These are phyloP conservation scores for Leptura quadrifasciata DNA, from an alignment of 2,888 invertebrate genomes.

Conservation along the genomic window DNA sequence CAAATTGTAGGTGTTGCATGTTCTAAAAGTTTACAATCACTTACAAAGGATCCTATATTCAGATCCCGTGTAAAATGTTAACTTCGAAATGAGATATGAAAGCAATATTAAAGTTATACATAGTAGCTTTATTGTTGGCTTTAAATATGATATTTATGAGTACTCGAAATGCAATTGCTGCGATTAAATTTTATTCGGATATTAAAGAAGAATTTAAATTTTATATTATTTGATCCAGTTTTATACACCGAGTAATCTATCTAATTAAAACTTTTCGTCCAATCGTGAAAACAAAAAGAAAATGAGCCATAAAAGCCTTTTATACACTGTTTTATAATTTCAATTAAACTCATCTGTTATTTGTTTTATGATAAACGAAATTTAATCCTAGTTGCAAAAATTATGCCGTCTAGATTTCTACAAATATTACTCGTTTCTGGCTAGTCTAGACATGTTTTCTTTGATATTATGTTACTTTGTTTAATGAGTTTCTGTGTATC, in stretches of 20 bases:
- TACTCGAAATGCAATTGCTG: slow-evolving; percentile 2
- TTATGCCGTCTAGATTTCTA: not conserved
- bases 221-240: not conserved
- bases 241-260: not conserved
- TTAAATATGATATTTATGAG: slow-evolving; percentile 14
- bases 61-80: not conserved
- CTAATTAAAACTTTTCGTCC: not conserved
- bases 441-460: not conserved
- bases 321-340: not conserved
- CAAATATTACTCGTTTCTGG: not conserved
- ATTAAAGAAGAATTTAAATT: slow-evolving; percentile 11
- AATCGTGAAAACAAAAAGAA: not conserved
- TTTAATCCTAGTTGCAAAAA: not conserved
- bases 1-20: not conserved
- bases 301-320: not conserved
- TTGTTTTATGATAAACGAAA: not conserved
- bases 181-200: not conserved
- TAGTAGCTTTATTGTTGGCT: slow-evolving; percentile 8
- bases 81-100: not conserved
- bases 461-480: not conserved
- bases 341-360: slow-evolving; percentile 2
- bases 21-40: not conserved
- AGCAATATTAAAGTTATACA: slow-evolving; percentile 18
- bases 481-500: not conserved
- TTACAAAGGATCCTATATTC: slow-evolving; percentile 1